These are phyloP conservation scores for Menura novaehollandiae DNA, from an alignment of 2,113 vertebrate genomes.

Conservation along the genomic window DNA sequence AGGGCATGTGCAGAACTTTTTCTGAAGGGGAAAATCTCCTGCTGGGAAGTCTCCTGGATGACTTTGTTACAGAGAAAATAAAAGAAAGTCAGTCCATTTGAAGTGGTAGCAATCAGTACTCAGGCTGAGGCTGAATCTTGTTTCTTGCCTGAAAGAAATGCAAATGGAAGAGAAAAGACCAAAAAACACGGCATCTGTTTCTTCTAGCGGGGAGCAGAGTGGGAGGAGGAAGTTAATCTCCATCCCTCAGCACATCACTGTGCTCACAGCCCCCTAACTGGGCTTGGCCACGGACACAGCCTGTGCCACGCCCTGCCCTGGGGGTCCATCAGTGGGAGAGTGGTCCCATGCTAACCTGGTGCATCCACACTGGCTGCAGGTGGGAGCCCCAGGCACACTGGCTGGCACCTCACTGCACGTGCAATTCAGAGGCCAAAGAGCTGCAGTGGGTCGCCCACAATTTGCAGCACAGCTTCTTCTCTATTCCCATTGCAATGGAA, in stretches of 20 bases:
- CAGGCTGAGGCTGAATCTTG: not conserved
- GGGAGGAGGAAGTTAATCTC: not conserved
- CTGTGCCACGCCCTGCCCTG: not conserved
- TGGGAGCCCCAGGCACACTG: fast-evolving
- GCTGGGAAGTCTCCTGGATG: not conserved
- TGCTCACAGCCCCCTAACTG: not conserved
- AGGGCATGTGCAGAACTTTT: not conserved
- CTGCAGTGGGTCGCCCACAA: fast-evolving
- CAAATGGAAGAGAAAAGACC: not conserved
- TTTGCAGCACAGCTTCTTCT: not conserved
- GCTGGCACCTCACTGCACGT: fast-evolving
- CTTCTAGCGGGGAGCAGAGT: not conserved
- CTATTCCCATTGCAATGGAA: not conserved
- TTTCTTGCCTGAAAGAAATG: not conserved
- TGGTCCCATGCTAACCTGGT: fast-evolving
- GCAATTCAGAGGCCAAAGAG: not conserved
- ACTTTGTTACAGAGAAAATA: not conserved
- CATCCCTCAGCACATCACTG: not conserved
- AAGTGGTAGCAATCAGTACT: not conserved
- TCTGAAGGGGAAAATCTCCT: not conserved
- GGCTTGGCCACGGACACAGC: not conserved
- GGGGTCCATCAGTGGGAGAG: fast-evolving
- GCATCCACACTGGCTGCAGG: fast-evolving
- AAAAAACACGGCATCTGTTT: not conserved
- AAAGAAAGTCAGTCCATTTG: not conserved